Base-by-base conservation (phyloP, 2,113 vertebrate genomes). In the Agelaius phoeniceus region DNA sequence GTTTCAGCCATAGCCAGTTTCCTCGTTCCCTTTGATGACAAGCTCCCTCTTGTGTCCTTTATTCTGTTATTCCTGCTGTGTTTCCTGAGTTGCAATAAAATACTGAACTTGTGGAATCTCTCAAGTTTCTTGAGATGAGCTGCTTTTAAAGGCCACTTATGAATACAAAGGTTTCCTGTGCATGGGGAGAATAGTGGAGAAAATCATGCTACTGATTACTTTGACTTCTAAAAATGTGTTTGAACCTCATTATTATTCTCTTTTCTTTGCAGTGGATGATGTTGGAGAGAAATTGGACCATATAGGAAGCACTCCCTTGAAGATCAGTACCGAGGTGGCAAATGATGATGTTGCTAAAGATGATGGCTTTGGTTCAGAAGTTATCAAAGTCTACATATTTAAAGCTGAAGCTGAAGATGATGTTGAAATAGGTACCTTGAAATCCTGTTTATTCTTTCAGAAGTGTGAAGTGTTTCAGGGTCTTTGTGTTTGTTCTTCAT, bases 311-410 rank as follows among this genome's bases (percentile, higher is more conserved):
- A 97, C 99, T 74, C 99, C 99, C 41, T 98, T 99, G 97, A 99
- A 99, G 98, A 99, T 99, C 74, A 98, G 98, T 97, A 98, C 98
- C 0, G 99, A 99, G 95, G 98, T 99, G 87, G 96, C 98, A 94
- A 99, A 99, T 83, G 99, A 99, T 94, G 99, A 99, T 55, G 98
- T 98, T 55, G 98, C 97, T 93, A 99, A 99, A 97, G 99, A 99
- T 95, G 99, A 99, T 24, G 98, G 98, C 14, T 99, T 98, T 97
- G 98, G 98, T 95, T 99, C 99, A 48, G 99, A 99, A 97, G 99
- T 99, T 96, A 99, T 99, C 97, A 99, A 99, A 98, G 99, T 99
- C 88, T 99, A 99, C 97, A 99, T 99, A 97, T 99, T 99, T 97
- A 99, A 99, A 98, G 99, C 99, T 55, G 99, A 99, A 97, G 99